These are phyloP conservation scores for Xylota sylvarum DNA, from an alignment of 2,888 invertebrate species.

Conservation along the genomic window DNA sequence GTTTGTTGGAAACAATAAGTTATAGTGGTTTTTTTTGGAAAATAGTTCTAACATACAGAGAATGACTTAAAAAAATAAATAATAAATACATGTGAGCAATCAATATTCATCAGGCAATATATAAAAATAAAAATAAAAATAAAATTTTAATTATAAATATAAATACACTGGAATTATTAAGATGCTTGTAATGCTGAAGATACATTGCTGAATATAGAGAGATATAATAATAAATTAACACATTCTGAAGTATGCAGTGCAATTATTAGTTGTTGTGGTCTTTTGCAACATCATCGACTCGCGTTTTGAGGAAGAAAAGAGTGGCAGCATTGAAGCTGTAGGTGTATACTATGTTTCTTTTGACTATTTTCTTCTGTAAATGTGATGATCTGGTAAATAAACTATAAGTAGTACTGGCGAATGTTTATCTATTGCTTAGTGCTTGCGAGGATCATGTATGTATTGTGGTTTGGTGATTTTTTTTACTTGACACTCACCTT, in stretches of 20 bases:
- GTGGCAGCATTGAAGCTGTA: conserved; percentile 65
- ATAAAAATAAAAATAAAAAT: conserved; percentile 22
- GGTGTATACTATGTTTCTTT: neutral
- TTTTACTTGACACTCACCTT: neutral
- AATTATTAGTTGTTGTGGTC: conserved; percentile 22
- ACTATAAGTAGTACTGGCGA: neutral
- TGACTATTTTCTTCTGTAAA: neutral
- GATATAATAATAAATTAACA: conserved; percentile 32
- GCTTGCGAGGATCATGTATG: neutral
- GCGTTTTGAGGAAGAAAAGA: conserved; percentile 64
- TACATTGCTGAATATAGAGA: conserved; percentile 59
- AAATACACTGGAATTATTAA: conserved; percentile 46
- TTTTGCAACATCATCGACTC: conserved; percentile 4
- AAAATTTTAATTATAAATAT: conserved; percentile 9
- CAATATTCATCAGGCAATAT: conserved; percentile 61
- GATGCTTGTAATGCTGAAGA: conserved; percentile 62
- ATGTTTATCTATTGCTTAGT: neutral
- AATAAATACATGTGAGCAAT: conserved; percentile 39
- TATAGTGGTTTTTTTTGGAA: conserved; percentile 26
- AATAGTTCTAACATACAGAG: conserved; percentile 25
- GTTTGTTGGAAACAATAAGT: neutral
- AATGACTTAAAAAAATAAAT: conserved; percentile 19
- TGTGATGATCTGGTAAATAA: neutral
- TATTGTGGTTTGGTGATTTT: neutral
- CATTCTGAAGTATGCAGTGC: conserved; percentile 49